Evolutionary conservation across 2,888 invertebrate genomes (phyloP).

Genomic region (Deilephila porcellus): DNA sequence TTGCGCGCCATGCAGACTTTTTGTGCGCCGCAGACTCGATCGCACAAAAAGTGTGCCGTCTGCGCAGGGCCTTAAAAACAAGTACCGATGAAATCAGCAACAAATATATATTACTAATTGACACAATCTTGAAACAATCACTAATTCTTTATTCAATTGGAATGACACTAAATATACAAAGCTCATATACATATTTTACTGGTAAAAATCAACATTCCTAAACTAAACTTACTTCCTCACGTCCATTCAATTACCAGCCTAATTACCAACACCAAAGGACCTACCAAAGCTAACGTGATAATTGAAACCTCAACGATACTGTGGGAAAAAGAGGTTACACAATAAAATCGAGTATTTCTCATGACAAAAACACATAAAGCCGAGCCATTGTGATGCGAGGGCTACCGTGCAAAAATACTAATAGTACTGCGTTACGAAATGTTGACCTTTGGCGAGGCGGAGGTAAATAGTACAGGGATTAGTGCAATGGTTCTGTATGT

Average conservation of each 20-base stretch:
- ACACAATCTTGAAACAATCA: background rate
- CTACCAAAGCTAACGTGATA: conserved; percentile 23
- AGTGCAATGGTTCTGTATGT: conserved; percentile 1
- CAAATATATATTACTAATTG: background rate
- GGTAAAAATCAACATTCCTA: no score
- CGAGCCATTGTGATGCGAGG: conserved; percentile 7
- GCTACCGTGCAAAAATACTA: conserved; percentile 27
- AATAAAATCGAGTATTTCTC: conserved; percentile 22
- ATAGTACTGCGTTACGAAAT: conserved; percentile 21
- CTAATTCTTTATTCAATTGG: background rate
- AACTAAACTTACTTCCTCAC: background rate
- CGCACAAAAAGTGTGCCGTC: no score
- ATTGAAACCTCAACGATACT: background rate
- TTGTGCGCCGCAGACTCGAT: no score
- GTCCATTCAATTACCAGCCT: background rate
- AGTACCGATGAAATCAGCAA: background rate
- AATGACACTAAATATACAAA: no score
- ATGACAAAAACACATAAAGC: conserved; percentile 23
- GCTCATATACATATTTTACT: no score
- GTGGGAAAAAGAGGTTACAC: conserved; percentile 20
- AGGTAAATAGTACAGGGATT: background rate
- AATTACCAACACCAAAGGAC: background rate
- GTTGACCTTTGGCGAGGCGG: background rate
- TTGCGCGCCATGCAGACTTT: no score
- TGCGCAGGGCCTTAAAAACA: no score